Evolutionary conservation across 2,797 vertebrate genomes (phyloP).

Genomic region (Cetoscarus ocellatus): DNA sequence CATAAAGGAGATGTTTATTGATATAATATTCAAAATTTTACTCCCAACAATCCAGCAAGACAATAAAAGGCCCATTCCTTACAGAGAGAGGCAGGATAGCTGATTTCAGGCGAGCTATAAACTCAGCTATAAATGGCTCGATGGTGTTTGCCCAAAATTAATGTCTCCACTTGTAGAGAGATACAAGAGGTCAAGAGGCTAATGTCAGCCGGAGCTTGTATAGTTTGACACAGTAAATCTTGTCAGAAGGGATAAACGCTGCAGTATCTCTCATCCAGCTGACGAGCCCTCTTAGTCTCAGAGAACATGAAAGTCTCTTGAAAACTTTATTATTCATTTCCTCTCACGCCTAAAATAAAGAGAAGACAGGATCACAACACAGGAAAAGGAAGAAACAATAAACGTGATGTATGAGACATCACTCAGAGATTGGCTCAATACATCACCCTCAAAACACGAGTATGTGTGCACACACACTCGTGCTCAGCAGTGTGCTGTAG

Average conservation of each 20-base stretch:
- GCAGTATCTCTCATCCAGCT: constrained; percentile 22
- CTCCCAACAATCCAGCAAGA: constrained; percentile 5
- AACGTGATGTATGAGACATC: constrained; percentile 84
- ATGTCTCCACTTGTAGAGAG: constrained; percentile 46
- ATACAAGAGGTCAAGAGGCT: constrained; percentile 50
- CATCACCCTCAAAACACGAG: constrained; percentile 73
- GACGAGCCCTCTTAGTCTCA: constrained; percentile 69
- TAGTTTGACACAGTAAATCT: constrained; percentile 58
- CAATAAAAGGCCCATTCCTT: constrained; percentile 27
- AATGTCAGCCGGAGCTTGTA: constrained; percentile 45
- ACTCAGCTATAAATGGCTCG: constrained; percentile 8
- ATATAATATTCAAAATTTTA: constrained; percentile 36
- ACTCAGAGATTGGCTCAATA: constrained; percentile 75
- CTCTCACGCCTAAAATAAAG: constrained; percentile 40
- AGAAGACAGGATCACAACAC: constrained; percentile 60
- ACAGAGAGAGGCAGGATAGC: constrained; percentile 9
- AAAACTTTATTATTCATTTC: constrained; percentile 80
- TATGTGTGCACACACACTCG: constrained; percentile 8
- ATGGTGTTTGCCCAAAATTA: constrained; percentile 19
- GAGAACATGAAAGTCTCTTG: constrained; percentile 67
- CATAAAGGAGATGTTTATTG: constrained; percentile 27
- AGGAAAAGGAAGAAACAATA: constrained; percentile 73
- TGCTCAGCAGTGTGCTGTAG: constrained; percentile 44
- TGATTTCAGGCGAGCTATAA: constrained; percentile 26
- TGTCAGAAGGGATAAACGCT: constrained; percentile 56